phyloP scores from a whole-genome alignment of 2,888 invertebrate genomes.

The Schizotus pectinicornis region DNA sequence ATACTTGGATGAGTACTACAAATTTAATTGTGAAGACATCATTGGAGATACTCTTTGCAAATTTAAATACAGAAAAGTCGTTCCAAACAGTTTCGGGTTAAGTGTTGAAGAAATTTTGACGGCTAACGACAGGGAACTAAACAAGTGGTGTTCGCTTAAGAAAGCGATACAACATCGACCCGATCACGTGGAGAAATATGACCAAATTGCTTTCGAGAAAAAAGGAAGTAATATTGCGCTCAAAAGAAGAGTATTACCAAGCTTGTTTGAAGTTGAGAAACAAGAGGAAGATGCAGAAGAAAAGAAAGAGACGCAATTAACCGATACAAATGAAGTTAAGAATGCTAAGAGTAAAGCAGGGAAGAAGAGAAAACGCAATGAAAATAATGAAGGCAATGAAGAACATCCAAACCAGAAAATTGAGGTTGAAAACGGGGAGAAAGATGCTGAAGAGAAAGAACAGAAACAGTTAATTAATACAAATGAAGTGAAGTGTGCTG shows the following conservation, averaged over 20 bases:
- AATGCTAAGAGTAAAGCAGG: too few relatives aligned
- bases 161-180: constrained; percentile 81
- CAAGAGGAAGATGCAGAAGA: constrained; percentile 31
- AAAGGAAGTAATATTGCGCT: constrained; percentile 75
- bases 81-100: constrained; percentile 91
- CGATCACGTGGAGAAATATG: constrained; percentile 79
- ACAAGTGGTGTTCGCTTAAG: constrained; percentile 93
- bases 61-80: constrained; percentile 90
- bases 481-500: constrained; percentile 17
- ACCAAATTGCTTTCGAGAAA: constrained; percentile 75
- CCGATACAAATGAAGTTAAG: too few relatives aligned
- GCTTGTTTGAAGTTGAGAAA: constrained; percentile 68
- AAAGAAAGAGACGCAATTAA: too few relatives aligned
- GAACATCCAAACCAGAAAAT: constrained; percentile 34
- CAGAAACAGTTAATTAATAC: constrained; percentile 17
- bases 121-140: constrained; percentile 92
- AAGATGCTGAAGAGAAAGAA: constrained; percentile 43
- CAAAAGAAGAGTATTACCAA: constrained; percentile 80
- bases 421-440: constrained; percentile 39
- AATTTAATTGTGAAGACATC: constrained; percentile 94
- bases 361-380: constrained; percentile 35
- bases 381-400: constrained; percentile 23
- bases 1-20: constrained; percentile 94
- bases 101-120: constrained; percentile 90
- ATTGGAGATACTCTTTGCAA: constrained; percentile 89